These are phyloP conservation scores for Hiodon alosoides DNA, from an alignment of 2,113 vertebrate species.

Conservation along the genomic window DNA sequence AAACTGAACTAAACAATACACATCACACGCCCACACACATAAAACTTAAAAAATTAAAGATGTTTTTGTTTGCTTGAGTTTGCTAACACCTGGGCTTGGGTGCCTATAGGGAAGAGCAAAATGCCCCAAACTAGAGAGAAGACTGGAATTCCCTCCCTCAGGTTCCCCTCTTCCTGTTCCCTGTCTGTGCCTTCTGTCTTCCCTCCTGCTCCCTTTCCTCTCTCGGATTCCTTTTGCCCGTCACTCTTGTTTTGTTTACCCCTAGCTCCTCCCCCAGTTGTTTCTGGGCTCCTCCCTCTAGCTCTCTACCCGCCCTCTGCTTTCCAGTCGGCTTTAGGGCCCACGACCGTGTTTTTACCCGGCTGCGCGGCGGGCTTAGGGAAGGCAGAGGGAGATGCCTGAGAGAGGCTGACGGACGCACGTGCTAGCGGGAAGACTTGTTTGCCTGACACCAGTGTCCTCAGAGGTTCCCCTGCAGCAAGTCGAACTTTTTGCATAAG, in stretches of 20 bases:
- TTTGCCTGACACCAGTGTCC: neutral
- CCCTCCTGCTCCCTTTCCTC: neutral
- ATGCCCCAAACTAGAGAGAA: neutral
- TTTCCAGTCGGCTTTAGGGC: conserved; percentile 4
- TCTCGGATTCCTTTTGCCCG: neutral
- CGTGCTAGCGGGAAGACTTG: neutral
- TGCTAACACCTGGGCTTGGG: neutral
- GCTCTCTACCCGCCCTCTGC: conserved; percentile 23
- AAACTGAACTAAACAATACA: too few species aligned
- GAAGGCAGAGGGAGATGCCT: conserved; percentile 26
- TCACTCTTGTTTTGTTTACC: conserved; percentile 23
- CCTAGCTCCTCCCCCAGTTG: conserved; percentile 25
- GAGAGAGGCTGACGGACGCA: conserved; percentile 8
- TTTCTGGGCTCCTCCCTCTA: conserved; percentile 29
- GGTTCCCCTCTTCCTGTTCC: neutral
- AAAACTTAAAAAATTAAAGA: neutral
- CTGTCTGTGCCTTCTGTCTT: conserved; percentile 1
- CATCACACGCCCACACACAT: neutral
- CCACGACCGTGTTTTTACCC: neutral
- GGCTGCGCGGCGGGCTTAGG: conserved; percentile 18
- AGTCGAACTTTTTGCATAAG: neutral
- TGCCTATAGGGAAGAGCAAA: neutral
- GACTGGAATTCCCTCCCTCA: neutral
- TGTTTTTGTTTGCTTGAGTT: neutral
- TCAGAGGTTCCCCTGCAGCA: neutral